Evolutionary conservation across 2,113 vertebrate genomes (phyloP), one percentile per base, ranked within the genome.

Genomic region (Erinaceus europaeus): DNA sequence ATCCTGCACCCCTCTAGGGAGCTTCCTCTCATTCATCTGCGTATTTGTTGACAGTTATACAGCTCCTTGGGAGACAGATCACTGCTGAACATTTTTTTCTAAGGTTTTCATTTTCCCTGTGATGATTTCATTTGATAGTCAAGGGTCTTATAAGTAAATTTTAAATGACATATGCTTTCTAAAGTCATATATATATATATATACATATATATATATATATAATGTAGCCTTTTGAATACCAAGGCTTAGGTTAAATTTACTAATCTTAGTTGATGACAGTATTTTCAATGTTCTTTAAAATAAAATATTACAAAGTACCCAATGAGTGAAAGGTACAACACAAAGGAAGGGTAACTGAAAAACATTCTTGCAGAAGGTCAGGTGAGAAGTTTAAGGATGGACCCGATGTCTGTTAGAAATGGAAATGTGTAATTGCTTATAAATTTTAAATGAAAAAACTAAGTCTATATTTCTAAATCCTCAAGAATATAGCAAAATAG

Each of bases 361-460:
- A 44, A 21, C 38, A 72, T 3, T 80, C 8, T 65, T 50, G 18
- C 15, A 71, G 42, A 53, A 36, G 71, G 38, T 42, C 13, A 75
- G 27, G 32, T 42, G 55, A 9, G 10, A 74, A 21, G 55, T n/a
- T n/a, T 71, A 46, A 5, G 20, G 53, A 20, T 71, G n/a, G n/a
- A n/a, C n/a, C 20, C 10, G 27, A 68, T 88, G 32, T 90, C 29
- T 73, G 44, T 46, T 44, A 85, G 64, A 15, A 53, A 84, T 57
- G 84, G 82, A 88, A 55, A 77, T 44, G 21, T 69, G 25, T 38
- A 61, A 29, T 55, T 38, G 61, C 38, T 84, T 53, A 68, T 64
- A 77, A 17, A 86, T 21, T 73, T 90, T 50, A 62, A 84, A 67
- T 67, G 29, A 23, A 65, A 73, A 88, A 82, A n/a, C n/a, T 13